phyloP scores from a whole-genome alignment of 2,797 vertebrate genomes.

The Scarus forsteni region DNA sequence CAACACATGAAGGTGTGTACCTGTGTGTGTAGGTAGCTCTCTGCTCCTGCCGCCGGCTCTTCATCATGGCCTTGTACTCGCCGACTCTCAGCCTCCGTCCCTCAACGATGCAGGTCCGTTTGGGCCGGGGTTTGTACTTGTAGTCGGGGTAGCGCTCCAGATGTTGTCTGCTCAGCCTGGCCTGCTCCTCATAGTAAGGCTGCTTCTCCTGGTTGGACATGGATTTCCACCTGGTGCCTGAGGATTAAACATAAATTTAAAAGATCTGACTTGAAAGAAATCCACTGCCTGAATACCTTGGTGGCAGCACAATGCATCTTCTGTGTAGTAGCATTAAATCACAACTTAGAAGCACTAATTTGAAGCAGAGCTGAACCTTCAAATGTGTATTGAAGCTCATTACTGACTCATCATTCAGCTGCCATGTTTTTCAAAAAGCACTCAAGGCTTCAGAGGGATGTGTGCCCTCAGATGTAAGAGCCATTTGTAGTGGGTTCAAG shows the following conservation, averaged over 20 bases:
- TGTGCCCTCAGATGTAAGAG: too few relatives aligned
- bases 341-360: too few relatives aligned
- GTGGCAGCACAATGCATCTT: too few relatives aligned
- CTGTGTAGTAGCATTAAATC: too few relatives aligned
- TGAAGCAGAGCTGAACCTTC: too few relatives aligned
- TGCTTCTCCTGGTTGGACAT: conserved; percentile 99
- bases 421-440: too few relatives aligned
- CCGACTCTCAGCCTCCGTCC: conserved; percentile 94
- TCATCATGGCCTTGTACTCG: conserved; percentile 99
- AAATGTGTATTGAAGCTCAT: too few relatives aligned
- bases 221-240: conserved; percentile 96
- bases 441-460: too few relatives aligned
- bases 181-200: conserved; percentile 98
- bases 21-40: conserved; percentile 80
- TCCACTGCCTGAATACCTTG: too few relatives aligned
- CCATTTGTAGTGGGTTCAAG: too few relatives aligned
- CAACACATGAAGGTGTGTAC: conserved; percentile 45
- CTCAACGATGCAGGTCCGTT: conserved; percentile 98
- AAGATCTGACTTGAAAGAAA: background rate
- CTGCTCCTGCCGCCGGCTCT: conserved; percentile 94
- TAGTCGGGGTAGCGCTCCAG: conserved; percentile 98
- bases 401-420: too few relatives aligned
- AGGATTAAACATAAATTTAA: conserved; percentile 14
- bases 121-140: conserved; percentile 97
- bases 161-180: conserved; percentile 95